A percentile compares a stretch with the other conserved stretches of the same genome.
phyloP scores from a whole-genome alignment of 2,888 invertebrate genomes.

The Adelognathus sp. region DNA sequence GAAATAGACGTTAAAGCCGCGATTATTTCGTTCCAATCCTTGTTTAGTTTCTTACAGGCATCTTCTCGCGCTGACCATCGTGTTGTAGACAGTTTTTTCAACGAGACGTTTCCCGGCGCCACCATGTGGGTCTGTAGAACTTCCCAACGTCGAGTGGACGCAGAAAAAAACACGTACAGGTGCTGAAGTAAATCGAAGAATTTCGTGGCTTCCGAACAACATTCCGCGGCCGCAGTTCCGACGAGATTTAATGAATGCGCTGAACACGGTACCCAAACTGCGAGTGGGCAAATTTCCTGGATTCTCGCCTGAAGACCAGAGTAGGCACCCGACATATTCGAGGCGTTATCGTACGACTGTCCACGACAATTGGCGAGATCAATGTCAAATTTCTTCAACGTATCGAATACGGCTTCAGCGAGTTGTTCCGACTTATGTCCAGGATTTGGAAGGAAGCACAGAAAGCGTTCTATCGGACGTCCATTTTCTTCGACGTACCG shows the following conservation, averaged over 20 bases:
- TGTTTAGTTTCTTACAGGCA: too few relatives aligned
- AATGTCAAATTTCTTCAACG: conserved; percentile 37
- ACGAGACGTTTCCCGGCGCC: not conserved
- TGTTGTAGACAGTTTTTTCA: not conserved
- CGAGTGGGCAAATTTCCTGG: conserved; percentile 63
- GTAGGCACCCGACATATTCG: conserved; percentile 66
- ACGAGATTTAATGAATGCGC: conserved; percentile 69
- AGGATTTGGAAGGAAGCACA: conserved; percentile 60
- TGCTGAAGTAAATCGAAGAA: not conserved
- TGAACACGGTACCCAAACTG: conserved; percentile 64
- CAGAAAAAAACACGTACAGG: not conserved
- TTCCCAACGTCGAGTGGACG: not conserved
- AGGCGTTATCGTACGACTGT: conserved; percentile 67
- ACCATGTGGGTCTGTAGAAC: not conserved
- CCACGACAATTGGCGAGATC: conserved; percentile 64
- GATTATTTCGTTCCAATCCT: too few relatives aligned
- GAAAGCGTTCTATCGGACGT: conserved; percentile 58
- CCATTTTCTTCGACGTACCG: conserved; percentile 59
- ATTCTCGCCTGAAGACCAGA: conserved; percentile 67
- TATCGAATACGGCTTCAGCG: conserved; percentile 66
- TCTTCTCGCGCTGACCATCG: not conserved
- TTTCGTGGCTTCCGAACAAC: conserved; percentile 58
- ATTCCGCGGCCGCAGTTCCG: conserved; percentile 60
- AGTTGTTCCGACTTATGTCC: conserved; percentile 72
- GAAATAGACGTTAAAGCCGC: too few relatives aligned